Evolutionary conservation across 2,113 vertebrate species (phyloP).

Genomic region (Antechinus flavipes): DNA sequence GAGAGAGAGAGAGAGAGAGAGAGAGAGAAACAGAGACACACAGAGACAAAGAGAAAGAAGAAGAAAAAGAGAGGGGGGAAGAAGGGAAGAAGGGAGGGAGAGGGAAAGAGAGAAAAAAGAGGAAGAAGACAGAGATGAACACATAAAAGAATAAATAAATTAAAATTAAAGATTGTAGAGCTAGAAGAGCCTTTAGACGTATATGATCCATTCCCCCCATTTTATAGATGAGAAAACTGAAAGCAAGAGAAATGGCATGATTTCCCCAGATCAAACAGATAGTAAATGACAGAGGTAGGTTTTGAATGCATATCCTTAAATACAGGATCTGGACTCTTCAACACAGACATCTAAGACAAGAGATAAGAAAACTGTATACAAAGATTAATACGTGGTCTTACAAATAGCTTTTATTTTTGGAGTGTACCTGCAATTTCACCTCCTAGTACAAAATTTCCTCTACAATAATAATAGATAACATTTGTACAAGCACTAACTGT

Average conservation of each 20-base stretch:
- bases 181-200: not conserved
- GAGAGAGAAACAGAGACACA: no score
- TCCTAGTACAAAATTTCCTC: not conserved
- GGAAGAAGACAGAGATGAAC: not conserved
- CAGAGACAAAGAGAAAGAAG: no score
- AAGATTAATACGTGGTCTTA: no score
- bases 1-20: not conserved
- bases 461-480: not conserved
- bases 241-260: not conserved
- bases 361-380: not conserved
- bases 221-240: not conserved
- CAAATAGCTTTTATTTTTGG: not conserved
- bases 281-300: not conserved
- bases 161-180: not conserved
- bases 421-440: not conserved
- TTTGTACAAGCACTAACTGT: not conserved
- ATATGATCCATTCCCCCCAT: not conserved
- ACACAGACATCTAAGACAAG: not conserved
- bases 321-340: not conserved
- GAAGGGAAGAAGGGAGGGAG: no score
- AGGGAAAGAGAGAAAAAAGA: not conserved
- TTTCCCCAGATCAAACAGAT: no score
- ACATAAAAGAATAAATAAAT: not conserved
- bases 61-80: no score
- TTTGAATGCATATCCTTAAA: not conserved